Conservation (phyloP, 2,797 vertebrate species). For the Gobionotothen gibberifrons region DNA sequence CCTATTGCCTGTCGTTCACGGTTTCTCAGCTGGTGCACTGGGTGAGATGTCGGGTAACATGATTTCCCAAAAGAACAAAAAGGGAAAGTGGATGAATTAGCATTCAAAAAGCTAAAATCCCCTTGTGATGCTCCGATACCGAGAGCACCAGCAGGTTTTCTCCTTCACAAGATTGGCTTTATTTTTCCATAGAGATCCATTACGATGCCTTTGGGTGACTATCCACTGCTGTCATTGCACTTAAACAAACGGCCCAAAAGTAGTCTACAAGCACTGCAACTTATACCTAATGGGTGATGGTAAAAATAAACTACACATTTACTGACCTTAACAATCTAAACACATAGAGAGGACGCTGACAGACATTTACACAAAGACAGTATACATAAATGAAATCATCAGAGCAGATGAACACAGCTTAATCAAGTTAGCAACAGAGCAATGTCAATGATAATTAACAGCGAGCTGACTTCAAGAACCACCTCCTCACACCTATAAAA, state of each 20-base stretch:
- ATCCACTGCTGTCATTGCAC: conserved; percentile 62
- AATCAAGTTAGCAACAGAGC: conserved; percentile 26
- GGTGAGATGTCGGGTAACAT: conserved; percentile 67
- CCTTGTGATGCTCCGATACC: conserved; percentile 59
- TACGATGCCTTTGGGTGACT: conserved; percentile 64
- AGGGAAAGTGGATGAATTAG: conserved; percentile 77
- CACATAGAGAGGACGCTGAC: conserved; percentile 22
- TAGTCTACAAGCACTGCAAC: conserved; percentile 43
- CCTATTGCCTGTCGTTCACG: conserved; percentile 71
- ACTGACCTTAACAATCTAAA: conserved; percentile 34
- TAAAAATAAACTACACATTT: conserved; percentile 37
- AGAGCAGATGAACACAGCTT: conserved; percentile 20
- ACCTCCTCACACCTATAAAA: conserved; percentile 8
- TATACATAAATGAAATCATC: conserved; percentile 34
- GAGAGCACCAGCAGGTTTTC: conserved; percentile 63
- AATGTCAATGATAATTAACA: conserved; percentile 25
- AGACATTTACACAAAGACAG: conserved; percentile 40
- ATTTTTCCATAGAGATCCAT: conserved; percentile 78
- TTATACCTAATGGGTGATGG: conserved; percentile 32
- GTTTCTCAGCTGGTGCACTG: conserved; percentile 61
- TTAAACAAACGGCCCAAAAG: conserved; percentile 44
- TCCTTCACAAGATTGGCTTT: conserved; percentile 71
- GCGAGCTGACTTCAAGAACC: conserved; percentile 1
- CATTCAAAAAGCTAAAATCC: conserved; percentile 79
- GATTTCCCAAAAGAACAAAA: conserved; percentile 78